Evolutionary conservation across 2,113 vertebrate genomes (phyloP), one percentile per base, ranked within the genome.

Genomic region (Pelecanoides urinatrix): DNA sequence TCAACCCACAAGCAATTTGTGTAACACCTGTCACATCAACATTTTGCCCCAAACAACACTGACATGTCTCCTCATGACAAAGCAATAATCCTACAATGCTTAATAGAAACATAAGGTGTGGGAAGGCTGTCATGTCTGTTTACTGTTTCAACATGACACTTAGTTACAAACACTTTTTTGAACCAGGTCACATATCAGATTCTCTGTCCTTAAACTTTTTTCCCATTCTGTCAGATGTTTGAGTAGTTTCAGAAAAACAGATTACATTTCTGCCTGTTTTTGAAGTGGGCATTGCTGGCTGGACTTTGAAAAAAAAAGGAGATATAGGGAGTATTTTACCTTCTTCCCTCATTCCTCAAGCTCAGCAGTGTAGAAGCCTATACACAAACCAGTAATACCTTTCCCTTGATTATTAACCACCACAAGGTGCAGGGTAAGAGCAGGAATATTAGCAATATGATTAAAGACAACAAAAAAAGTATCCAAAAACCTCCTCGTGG

Each of bases 301-400:
- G n/a, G 10, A 86, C 25, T 45, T 67, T 6, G 40, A 38, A 25
- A 27, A 59, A 61, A 25, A 5, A 53, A 11, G 6, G 5, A 13
- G 16, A 49, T 68, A 63, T 12, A 72, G 16, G 11, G 5, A 36
- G 6, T 45, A 23, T 23, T 56, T 95, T 72, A 45, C 23, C 18
- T 77, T 82, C 45, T 70, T 80, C 26, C 6, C 13, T 72, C 40
- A 36, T 52, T 78, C n/a, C 25, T 72, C 34, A 78, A 26, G 20
- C 3, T 81, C 42, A 38, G 40, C 0, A 1, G 4, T 53, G 13
- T 53, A 66, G 14, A 86, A 85, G 10, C 7, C 47, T 59, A 42
- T 16, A 45, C 13, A 50, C 14, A 87, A 82, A 47, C 7, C 2
- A 0, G 0, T 42, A 62, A 47, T 15, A 42, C 6, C 22, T 63